Base-by-base conservation (phyloP, 2,797 vertebrate species). In the Babyrousa celebensis region DNA sequence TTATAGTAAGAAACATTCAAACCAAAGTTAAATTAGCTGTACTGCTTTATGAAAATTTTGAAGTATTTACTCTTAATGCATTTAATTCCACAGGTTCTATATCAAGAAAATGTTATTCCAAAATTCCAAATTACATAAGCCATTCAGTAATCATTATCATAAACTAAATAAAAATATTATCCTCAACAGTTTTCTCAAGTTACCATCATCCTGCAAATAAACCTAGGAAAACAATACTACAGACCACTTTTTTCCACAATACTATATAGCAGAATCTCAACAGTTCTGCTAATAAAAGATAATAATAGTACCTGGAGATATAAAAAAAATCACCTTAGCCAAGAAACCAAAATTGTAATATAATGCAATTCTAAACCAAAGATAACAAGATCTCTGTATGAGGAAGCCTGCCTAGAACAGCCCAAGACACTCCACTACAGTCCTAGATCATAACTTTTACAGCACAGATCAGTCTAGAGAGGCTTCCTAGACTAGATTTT, bases 341-440 rank as follows among this genome's bases (percentile, higher is more conserved):
- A 93, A 89, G 75, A 97, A 96, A 60, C 6, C 43, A 85, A 78
- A 85, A 79, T 83, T 82, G 65, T 63, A 85, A 70, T 62, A 94
- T 58, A 78, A 93, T 17, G 7, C 56, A 94, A 86, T 62, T 89
- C 18, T 14, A 43, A 94, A 77, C 18, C n/a, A 79, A 10, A 90
- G n/a, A 78, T 25, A 82, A 72, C 48, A 82, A 72, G 43, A 74
- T 67, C 71, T 87, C 1, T 77, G 32, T 65, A 15, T 43, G 75
- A 85, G 75, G 79, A 87, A 87, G 29, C 10, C 18, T 56, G 62
- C 21, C n/a, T 48, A 48, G 7, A 83, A 40, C 6, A 84, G 71
- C 8, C 23, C 9, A 60, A 56, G 67, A 63, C 15, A 11, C 62
- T 10, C 40, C 36, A 2, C 17, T 23, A 12, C 16, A 74, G 17